These are phyloP conservation scores for Synaphobranchus kaupii DNA, from an alignment of 2,797 vertebrate species.

Conservation along the genomic window DNA sequence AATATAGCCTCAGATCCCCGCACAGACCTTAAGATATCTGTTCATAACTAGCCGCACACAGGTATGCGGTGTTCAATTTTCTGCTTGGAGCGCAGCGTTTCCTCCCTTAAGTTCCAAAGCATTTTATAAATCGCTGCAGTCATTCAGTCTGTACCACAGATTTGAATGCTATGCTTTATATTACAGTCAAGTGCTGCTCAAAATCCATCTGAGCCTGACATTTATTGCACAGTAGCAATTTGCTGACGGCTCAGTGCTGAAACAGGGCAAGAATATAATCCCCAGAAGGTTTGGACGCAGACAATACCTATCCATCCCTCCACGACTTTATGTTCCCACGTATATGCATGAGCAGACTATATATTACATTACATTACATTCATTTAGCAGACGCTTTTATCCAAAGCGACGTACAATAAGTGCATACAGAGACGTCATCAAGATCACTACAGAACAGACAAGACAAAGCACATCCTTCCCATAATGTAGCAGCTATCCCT, in stretches of 20 bases:
- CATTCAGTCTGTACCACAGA: slow-evolving; percentile 1
- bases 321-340: not conserved
- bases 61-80: not conserved
- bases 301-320: slow-evolving; percentile 1
- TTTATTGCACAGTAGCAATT: slow-evolving; percentile 11
- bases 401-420: too few relatives aligned
- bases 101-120: not conserved
- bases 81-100: not conserved
- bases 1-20: too few relatives aligned
- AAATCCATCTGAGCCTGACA: not conserved
- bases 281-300: slow-evolving; percentile 4
- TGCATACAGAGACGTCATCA: too few relatives aligned
- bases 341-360: too few relatives aligned
- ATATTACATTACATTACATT: too few relatives aligned
- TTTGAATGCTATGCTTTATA: not conserved
- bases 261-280: not conserved
- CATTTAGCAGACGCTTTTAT: too few relatives aligned
- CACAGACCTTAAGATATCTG: not conserved
- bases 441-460: too few relatives aligned
- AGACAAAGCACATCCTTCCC: too few relatives aligned
- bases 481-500: too few relatives aligned
- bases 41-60: not conserved
- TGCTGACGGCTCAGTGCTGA: not conserved
- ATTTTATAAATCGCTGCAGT: not conserved
- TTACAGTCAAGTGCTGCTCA: slow-evolving; percentile 9